phyloP scores from a whole-genome alignment of 1,140 invertebrate genomes.

The Ruditapes philippinarum region DNA sequence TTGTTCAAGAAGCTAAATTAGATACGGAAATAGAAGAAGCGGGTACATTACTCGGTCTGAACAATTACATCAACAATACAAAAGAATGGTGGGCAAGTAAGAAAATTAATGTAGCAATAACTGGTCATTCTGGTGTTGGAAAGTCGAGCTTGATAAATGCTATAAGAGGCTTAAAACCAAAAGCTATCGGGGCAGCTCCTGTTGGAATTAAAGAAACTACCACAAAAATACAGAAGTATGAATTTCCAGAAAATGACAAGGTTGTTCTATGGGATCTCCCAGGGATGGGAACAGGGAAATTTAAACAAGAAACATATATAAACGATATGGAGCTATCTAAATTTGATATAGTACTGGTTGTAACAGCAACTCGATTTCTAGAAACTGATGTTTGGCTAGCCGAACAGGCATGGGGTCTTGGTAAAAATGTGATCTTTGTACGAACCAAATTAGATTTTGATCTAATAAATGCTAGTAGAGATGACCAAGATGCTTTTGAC shows the following conservation, averaged over 20 bases:
- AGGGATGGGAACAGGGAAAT: conserved; percentile 53
- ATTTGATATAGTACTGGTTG: conserved; percentile 66
- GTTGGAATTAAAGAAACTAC: conserved; percentile 67
- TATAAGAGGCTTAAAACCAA: neutral
- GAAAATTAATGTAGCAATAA: neutral
- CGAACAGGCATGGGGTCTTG: neutral
- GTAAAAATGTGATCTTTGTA: conserved; percentile 59
- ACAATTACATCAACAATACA: neutral
- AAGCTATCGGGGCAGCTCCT: neutral
- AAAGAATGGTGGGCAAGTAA: neutral
- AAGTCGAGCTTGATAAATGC: conserved; percentile 24
- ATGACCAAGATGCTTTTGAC: conserved; percentile 1
- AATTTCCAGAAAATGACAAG: conserved; percentile 60
- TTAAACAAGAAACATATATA: conserved; percentile 34
- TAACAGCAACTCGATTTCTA: conserved; percentile 51
- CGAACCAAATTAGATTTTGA: conserved; percentile 62
- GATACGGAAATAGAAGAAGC: neutral
- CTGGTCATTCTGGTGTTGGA: neutral
- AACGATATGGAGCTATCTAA: conserved; percentile 23
- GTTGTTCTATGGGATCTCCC: conserved; percentile 67
- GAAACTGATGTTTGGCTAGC: conserved; percentile 54
- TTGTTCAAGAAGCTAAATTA: neutral
- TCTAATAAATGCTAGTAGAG: conserved; percentile 19
- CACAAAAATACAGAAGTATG: conserved; percentile 51
- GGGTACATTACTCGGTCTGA: neutral